phyloP scores from a whole-genome alignment of 1,140 invertebrate genomes.

The Hylaeus volcanicus region DNA sequence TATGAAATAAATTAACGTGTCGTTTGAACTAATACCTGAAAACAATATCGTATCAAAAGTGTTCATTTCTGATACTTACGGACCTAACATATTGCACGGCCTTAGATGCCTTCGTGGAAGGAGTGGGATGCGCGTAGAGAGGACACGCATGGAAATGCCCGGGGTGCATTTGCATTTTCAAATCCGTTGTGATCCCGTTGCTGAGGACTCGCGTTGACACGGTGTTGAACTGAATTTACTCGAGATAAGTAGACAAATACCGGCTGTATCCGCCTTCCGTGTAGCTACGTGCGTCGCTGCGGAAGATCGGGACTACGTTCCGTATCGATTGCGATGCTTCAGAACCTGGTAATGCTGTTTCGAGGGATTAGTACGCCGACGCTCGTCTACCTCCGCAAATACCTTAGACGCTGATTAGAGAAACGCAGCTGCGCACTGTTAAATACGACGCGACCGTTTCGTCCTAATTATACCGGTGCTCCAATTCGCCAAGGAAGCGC shows the following conservation, averaged over 20 bases:
- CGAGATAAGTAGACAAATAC: conserved; percentile 67
- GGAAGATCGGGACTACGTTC: conserved; percentile 40
- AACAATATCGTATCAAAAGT: too few species aligned
- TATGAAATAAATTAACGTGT: too few species aligned
- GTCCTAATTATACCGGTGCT: neutral
- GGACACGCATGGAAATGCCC: conserved; percentile 47
- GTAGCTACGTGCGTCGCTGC: conserved; percentile 50
- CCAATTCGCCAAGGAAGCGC: neutral
- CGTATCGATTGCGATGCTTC: conserved; percentile 50
- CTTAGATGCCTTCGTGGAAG: too few species aligned
- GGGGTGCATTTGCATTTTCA: conserved; percentile 64
- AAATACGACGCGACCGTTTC: conserved; percentile 15
- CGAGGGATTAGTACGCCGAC: conserved; percentile 56
- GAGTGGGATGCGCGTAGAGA: neutral
- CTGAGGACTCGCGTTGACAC: conserved; percentile 58
- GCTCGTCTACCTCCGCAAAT: conserved; percentile 46
- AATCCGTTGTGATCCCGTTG: conserved; percentile 63
- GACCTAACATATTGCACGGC: too few species aligned
- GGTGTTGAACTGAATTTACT: conserved; percentile 61
- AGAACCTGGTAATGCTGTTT: conserved; percentile 46
- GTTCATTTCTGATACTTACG: too few species aligned
- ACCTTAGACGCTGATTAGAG: conserved; percentile 44
- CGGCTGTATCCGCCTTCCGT: conserved; percentile 38
- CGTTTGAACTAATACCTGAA: too few species aligned
- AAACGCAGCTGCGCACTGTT: conserved; percentile 25